Conservation (phyloP, 1,140 invertebrate genomes). For the Aplysia californica region DNA sequence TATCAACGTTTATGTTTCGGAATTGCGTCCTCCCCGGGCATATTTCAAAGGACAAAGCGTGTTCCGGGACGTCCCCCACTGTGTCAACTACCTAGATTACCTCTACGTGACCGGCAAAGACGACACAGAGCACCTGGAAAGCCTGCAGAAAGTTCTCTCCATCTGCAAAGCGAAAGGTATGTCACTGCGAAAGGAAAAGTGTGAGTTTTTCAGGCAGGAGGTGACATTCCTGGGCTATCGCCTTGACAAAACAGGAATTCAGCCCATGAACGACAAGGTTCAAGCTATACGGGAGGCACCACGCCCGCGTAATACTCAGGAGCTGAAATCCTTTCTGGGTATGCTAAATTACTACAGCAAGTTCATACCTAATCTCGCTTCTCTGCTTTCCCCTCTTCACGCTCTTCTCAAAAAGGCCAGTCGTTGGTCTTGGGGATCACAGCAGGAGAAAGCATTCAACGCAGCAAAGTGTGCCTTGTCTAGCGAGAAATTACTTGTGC, state of each 20-base stretch:
- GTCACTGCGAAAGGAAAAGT: neutral
- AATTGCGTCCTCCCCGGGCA: constrained; percentile 23
- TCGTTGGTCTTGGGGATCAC: constrained; percentile 33
- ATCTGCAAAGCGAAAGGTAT: neutral
- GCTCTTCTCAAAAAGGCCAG: constrained; percentile 30
- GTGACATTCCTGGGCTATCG: neutral
- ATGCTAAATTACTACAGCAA: neutral
- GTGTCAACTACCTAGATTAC: neutral
- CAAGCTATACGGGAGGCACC: constrained; percentile 29
- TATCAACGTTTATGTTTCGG: constrained; percentile 29
- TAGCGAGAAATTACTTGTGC: constrained; percentile 57
- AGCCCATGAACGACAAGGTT: constrained; percentile 41
- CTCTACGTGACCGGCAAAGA: neutral
- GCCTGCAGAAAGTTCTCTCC: neutral
- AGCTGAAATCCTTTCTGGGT: neutral
- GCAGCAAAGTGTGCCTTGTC: constrained; percentile 52
- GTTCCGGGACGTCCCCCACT: neutral
- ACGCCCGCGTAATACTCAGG: neutral
- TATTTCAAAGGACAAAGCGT: constrained; percentile 11
- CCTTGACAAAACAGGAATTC: neutral
- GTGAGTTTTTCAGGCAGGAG: neutral
- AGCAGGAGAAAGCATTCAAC: constrained; percentile 1
- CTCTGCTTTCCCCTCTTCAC: no score
- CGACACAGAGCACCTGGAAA: neutral
- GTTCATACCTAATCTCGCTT: neutral